Base-by-base conservation (phyloP, 2,888 invertebrate species). In the Acronicta leporina region DNA sequence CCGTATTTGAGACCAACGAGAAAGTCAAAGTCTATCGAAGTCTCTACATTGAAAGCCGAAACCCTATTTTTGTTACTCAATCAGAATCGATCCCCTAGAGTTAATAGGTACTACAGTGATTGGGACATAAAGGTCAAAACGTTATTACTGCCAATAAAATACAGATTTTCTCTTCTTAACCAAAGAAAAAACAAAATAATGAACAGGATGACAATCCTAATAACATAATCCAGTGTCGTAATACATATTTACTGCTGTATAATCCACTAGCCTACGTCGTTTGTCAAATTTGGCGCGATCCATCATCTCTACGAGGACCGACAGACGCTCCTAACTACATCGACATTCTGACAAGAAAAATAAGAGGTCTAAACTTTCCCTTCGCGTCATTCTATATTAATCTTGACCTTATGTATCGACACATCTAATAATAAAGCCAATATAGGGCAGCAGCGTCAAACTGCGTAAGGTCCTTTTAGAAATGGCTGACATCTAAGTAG, bases 371-470 rank as follows among this genome's bases (percentile, higher is more conserved):
- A 47, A 33, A 48, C 8, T 40, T 46, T 58, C 30, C 56, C 50
- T 45, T 14, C 30, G 33, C 68, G 54, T 55, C 43, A 41, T 57
- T 64, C 60, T 74, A 74, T 73, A 75, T 63, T 55, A 52, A 49
- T 43, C 49, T 47, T 67, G 52, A 46, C 53, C 59, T 74, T 73
- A 42, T 62, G 38, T 48, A 38, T 49, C 57, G 42, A 56, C 3
- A 14, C 27, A 8, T 46, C 53, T 68, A 65, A 49, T 54, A 57
- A 65, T 69, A 76, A 56, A 59, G 15, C 14, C n/a, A 63, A 61
- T 45, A 33, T 69, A 38, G 63, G 60, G 43, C 63, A 57, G 45
- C 7, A 57, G 43, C 7, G 55, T 47, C 48, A 25, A 35, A 43
- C 49, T 47, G 49, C 40, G 30, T 30, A 33, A 46, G 33, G 27